A percentile compares a stretch with the other conserved stretches of the same genome.
Conservation (phyloP, 2,113 vertebrate genomes). For the Abramis brama region DNA sequence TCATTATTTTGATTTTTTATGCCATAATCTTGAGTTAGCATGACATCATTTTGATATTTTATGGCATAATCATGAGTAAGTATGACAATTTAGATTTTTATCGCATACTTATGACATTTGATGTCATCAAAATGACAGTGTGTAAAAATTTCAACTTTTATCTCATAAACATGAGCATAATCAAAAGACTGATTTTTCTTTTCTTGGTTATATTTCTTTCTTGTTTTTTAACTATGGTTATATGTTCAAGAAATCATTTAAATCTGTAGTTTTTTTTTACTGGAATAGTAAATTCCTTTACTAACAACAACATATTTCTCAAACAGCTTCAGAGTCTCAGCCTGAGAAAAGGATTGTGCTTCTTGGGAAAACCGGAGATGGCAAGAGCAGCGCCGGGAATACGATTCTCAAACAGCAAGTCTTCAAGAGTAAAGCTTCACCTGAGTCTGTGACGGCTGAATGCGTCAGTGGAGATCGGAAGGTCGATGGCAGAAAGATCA, state of each 20-base stretch:
- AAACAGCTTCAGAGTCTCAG: neutral
- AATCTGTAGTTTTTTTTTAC: neutral
- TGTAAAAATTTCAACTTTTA: too few species aligned
- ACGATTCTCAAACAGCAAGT: slow-evolving; percentile 39
- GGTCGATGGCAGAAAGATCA: slow-evolving; percentile 6
- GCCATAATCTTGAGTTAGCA: too few species aligned
- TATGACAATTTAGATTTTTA: too few species aligned
- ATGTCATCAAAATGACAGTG: too few species aligned
- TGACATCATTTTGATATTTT: too few species aligned
- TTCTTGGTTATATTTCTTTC: neutral
- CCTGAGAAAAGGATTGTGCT: slow-evolving; percentile 45
- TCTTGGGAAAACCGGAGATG: slow-evolving; percentile 52
- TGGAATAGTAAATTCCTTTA: neutral
- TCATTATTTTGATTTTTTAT: too few species aligned
- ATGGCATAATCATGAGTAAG: too few species aligned
- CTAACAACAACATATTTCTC: neutral
- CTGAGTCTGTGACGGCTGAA: slow-evolving; percentile 29
- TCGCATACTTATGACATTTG: too few species aligned
- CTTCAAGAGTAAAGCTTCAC: slow-evolving; percentile 28
- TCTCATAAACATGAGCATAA: neutral
- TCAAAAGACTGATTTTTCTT: neutral
- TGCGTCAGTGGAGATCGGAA: slow-evolving; percentile 14
- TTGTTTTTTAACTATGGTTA: neutral
- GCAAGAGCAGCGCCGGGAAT: slow-evolving; percentile 50
- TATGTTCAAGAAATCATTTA: neutral